Evolutionary conservation across 2,797 vertebrate species (phyloP).

Genomic region (Neosalanx taihuensis): DNA sequence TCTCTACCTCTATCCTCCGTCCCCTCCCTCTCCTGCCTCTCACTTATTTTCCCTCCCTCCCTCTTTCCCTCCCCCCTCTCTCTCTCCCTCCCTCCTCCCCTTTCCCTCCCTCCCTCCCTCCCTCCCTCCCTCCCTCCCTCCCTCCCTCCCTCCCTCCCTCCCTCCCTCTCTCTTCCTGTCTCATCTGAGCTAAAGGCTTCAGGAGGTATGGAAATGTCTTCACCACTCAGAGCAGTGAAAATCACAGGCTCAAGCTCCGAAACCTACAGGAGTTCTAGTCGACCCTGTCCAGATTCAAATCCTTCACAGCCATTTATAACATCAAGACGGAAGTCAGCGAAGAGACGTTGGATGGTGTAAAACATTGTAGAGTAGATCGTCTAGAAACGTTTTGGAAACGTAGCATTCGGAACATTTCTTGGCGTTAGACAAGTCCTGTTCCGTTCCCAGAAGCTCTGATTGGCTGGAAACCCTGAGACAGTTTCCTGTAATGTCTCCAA

Average conservation of each 20-base stretch:
- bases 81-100: no score
- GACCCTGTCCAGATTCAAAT: neutral
- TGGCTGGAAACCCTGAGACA: neutral
- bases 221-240: slow-evolving; percentile 22
- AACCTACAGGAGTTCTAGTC: slow-evolving; percentile 20
- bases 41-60: slow-evolving; percentile 1
- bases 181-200: slow-evolving; percentile 26
- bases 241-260: slow-evolving; percentile 34
- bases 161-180: slow-evolving; percentile 20
- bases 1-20: neutral
- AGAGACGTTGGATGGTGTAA: neutral
- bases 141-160: slow-evolving; percentile 15
- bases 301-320: slow-evolving; percentile 1
- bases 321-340: neutral
- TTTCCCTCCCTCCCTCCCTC: no score
- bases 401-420: neutral
- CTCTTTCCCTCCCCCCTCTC: neutral
- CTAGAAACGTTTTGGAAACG: neutral
- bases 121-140: neutral
- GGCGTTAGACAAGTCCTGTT: neutral
- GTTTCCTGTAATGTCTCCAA: neutral
- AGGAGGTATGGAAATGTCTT: slow-evolving; percentile 43
- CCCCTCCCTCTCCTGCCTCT: slow-evolving; percentile 11
- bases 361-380: neutral
- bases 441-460: no score